Conservation (phyloP, 2,113 vertebrate species). For the Phocoena phocoena region DNA sequence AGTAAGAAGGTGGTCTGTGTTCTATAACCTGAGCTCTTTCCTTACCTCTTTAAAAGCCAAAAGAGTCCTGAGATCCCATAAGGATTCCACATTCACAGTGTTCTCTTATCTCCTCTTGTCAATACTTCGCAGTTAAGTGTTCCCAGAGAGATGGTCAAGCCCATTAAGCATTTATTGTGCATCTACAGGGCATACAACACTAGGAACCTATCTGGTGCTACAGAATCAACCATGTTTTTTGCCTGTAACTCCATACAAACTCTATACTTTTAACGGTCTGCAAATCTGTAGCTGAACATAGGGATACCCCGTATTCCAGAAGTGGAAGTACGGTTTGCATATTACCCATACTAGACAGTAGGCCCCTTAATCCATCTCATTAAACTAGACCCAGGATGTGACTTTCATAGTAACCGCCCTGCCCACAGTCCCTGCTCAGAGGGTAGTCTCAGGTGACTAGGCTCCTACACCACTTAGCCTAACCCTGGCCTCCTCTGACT, state of each 20-base stretch:
- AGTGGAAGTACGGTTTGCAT: background rate
- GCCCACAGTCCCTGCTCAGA: background rate
- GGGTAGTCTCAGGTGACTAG: too few species aligned
- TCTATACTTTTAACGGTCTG: background rate
- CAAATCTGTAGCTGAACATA: background rate
- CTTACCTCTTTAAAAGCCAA: background rate
- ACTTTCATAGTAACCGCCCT: background rate
- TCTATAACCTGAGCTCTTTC: background rate
- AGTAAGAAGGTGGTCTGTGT: background rate
- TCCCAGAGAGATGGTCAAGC: background rate
- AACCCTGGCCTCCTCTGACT: background rate
- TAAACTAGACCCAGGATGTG: background rate
- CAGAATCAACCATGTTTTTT: background rate
- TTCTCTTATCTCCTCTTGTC: background rate
- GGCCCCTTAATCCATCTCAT: background rate
- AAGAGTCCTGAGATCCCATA: background rate
- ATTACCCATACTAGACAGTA: background rate
- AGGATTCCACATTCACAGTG: background rate
- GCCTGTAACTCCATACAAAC: background rate
- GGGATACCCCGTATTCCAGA: background rate
- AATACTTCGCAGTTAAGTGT: background rate
- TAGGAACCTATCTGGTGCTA: background rate
- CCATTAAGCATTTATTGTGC: background rate
- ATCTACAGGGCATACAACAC: background rate
- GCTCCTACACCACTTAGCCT: background rate